A percentile compares a stretch with the other conserved stretches of the same genome.
These are phyloP conservation scores for Esox masquinongy DNA, from an alignment of 2,797 vertebrate genomes.

Conservation along the genomic window DNA sequence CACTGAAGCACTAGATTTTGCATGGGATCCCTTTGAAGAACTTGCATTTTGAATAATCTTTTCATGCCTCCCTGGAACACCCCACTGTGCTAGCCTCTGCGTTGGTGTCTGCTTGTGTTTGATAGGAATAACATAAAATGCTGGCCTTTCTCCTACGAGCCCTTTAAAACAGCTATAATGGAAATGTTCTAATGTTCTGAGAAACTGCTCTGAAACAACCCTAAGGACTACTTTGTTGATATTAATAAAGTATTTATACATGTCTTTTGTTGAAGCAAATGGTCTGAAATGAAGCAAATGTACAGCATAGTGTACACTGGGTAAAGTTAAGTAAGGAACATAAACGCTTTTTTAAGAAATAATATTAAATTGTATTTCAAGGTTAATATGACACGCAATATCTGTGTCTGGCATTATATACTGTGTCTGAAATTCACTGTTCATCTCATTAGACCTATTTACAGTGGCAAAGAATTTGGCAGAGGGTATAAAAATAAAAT, in stretches of 20 bases:
- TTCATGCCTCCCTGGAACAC: slow-evolving; percentile 38
- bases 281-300: slow-evolving; percentile 10
- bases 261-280: neutral
- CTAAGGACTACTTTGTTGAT: slow-evolving; percentile 26
- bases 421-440: slow-evolving; percentile 4
- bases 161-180: slow-evolving; percentile 40
- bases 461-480: slow-evolving; percentile 18
- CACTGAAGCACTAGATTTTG: neutral
- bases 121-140: slow-evolving; percentile 38
- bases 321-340: neutral
- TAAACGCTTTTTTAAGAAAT: neutral
- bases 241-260: slow-evolving; percentile 25
- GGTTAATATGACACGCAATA: slow-evolving; percentile 16
- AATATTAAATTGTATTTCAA: neutral
- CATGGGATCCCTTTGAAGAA: slow-evolving; percentile 50
- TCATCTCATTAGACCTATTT: slow-evolving; percentile 22
- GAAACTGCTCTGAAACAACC: slow-evolving; percentile 40
- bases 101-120: slow-evolving; percentile 42
- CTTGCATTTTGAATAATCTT: slow-evolving; percentile 51
- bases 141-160: slow-evolving; percentile 29
- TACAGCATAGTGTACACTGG: slow-evolving; percentile 11
- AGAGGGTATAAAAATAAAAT: slow-evolving; percentile 21
- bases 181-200: slow-evolving; percentile 25
- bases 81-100: slow-evolving; percentile 40
- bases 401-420: slow-evolving; percentile 9